Conservation (phyloP, 2,113 vertebrate species). For the Elachura formosa region DNA sequence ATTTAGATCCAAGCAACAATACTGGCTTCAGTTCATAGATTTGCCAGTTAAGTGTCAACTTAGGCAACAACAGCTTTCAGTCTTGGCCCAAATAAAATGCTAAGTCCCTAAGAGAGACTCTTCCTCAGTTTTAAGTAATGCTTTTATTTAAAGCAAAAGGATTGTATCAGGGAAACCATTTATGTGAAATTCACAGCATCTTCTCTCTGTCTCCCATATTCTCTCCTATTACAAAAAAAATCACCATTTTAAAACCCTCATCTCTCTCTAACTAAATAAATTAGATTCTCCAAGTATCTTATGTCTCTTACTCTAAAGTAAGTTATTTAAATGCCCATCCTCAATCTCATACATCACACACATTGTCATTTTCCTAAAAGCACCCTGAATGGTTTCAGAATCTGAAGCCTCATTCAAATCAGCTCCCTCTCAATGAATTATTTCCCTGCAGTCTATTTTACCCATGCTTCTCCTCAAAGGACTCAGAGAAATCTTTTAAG, state of each 20-base stretch:
- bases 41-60: neutral
- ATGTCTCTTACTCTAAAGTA: neutral
- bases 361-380: neutral
- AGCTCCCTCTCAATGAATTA: neutral
- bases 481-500: neutral
- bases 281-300: neutral
- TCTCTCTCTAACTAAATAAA: neutral
- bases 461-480: neutral
- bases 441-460: neutral
- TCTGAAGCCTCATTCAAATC: neutral
- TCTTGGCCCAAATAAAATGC: constrained; percentile 6
- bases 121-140: constrained; percentile 2
- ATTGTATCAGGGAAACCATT: neutral
- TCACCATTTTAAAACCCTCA: neutral
- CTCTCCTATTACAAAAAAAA: neutral
- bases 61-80: constrained; percentile 35
- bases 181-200: neutral
- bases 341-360: neutral
- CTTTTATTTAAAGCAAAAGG: constrained; percentile 11
- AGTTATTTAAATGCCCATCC: neutral
- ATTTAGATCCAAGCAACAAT: constrained; percentile 46
- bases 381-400: neutral
- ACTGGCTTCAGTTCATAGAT: constrained; percentile 49
- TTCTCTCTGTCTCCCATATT: neutral
- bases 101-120: constrained; percentile 1